A percentile compares a stretch with the other conserved stretches of the same genome.
Evolutionary conservation across 2,113 vertebrate species (phyloP).

Genomic region (Tupaia tana): DNA sequence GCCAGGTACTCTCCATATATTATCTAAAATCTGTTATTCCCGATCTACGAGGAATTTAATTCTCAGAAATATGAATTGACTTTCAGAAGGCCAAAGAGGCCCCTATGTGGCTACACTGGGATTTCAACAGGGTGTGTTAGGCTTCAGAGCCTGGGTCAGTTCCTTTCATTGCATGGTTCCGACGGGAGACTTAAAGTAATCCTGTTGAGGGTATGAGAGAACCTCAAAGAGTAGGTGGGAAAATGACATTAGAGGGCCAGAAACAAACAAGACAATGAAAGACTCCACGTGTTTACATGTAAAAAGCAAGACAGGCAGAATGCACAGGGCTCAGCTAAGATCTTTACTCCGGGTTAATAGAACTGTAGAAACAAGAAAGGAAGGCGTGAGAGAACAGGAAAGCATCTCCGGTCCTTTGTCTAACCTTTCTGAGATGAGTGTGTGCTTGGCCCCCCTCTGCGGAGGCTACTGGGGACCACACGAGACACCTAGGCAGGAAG

Average conservation of each 20-base stretch:
- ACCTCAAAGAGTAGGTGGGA: too few relatives aligned
- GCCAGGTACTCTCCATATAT: not conserved
- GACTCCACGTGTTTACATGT: not conserved
- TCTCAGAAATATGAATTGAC: not conserved
- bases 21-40: not conserved
- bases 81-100: not conserved
- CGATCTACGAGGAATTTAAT: not conserved
- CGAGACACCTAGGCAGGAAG: not conserved
- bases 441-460: not conserved
- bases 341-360: not conserved
- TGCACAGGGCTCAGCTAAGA: not conserved
- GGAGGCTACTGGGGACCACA: not conserved
- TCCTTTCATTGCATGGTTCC: not conserved
- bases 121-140: not conserved
- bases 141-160: not conserved
- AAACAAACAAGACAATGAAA: too few relatives aligned
- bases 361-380: not conserved
- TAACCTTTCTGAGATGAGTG: not conserved
- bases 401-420: not conserved
- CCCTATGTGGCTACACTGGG: fast-evolving
- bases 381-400: not conserved
- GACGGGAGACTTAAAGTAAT: not conserved
- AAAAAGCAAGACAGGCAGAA: not conserved
- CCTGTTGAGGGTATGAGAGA: too few relatives aligned
- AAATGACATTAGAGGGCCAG: too few relatives aligned